Base-by-base conservation (phyloP, 2,113 vertebrate species). In the Psephotus haematonotus region DNA sequence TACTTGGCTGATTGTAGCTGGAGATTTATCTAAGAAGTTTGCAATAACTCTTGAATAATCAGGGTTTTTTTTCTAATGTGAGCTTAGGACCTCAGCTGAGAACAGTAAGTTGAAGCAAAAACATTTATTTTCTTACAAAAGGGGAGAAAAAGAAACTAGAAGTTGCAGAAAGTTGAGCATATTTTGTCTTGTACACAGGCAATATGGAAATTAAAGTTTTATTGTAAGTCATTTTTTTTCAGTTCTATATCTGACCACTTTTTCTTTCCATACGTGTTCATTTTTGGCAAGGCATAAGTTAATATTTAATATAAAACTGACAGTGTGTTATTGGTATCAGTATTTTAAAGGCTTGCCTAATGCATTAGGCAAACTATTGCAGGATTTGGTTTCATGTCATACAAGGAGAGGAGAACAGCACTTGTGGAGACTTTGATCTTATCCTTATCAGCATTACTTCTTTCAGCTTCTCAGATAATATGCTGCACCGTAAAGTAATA, bases 251-350 rank as follows among this genome's bases (percentile, higher is more conserved):
- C 8, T 59, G 33, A 49, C 31, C 16, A 60, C 53, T 88, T 79
- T 88, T 94, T 49, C 16, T 90, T 76, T 85, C 59, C 72, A 6
- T 44, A 60, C 10, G 6, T 44, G 12, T 83, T 92, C 7, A 0
- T 59, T 88, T 88, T 86, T 3, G 0, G 22, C 57, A 88, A 90
- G 59, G 60, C 55, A 63, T 50, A 68, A 93, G 88, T 94, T 86
- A 95, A 93, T 92, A 94, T 94, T 93, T 90, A 93, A 93, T 93
- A 81, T 55, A 75, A 67, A 95, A 95, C 35, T 2, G 9, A 55
- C 29, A 50, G 29, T 11, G 23, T 85, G 68, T 44, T 95, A 72
- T 65, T 84, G 47, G 37, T 88, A 92, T 88, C 65, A 65, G 52
- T 60, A 82, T 78, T 84, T 84, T 47, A 92, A 90, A 92, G 64